phyloP scores from a whole-genome alignment of 2,113 vertebrate genomes.

The Grammomys surdaster region DNA sequence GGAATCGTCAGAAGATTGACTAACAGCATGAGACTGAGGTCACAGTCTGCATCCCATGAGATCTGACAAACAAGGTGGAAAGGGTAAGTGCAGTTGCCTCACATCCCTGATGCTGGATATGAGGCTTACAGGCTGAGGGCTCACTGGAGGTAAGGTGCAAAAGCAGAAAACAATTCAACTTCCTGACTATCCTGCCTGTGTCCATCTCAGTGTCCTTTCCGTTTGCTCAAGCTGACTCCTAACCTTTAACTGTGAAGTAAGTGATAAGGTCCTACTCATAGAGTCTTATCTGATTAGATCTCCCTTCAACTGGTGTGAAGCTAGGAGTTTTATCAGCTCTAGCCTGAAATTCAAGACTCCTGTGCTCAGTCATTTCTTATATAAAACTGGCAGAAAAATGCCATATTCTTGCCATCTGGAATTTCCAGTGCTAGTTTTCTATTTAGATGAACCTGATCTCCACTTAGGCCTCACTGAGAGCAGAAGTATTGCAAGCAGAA shows the following conservation, averaged over 20 bases:
- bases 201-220: neutral
- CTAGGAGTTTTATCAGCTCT: neutral
- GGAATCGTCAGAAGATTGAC: neutral
- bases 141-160: neutral
- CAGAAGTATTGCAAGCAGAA: neutral
- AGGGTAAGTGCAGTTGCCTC: neutral
- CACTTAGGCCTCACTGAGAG: neutral
- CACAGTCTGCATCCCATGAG: neutral
- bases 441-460: neutral
- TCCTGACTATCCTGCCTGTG: neutral
- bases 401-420: neutral
- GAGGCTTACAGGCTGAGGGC: neutral
- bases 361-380: neutral
- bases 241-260: neutral
- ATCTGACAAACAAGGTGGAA: neutral
- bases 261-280: too few relatives aligned
- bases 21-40: neutral
- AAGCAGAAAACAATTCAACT: neutral
- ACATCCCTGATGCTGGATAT: neutral
- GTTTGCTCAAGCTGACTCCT: rapidly evolving
- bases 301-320: neutral
- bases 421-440: neutral
- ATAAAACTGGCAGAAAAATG: neutral
- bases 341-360: neutral
- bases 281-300: neutral